Evolutionary conservation across 2,113 vertebrate species (phyloP).

Genomic region (Gobius niger): DNA sequence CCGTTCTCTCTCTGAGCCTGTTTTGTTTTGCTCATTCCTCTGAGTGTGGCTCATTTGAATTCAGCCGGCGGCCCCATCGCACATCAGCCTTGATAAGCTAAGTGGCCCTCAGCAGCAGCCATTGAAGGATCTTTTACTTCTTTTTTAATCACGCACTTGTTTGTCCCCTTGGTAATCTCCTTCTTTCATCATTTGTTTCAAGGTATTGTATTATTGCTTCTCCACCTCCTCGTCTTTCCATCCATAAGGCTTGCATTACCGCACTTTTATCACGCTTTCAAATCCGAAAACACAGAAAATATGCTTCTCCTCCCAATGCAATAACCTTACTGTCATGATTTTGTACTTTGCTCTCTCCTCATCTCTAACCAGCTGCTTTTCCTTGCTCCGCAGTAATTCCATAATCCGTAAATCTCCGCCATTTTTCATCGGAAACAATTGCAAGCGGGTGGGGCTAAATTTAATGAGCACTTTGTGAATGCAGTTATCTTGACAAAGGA

Average conservation of each 20-base stretch:
- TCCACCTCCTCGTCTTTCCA: conserved; percentile 16
- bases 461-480: conserved; percentile 72
- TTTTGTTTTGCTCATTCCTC: conserved; percentile 50
- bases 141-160: conserved; percentile 54
- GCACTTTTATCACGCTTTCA: conserved; percentile 59
- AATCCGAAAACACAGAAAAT: conserved; percentile 47
- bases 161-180: conserved; percentile 44
- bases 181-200: conserved; percentile 38
- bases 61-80: conserved; percentile 60
- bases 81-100: conserved; percentile 67
- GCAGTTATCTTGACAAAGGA: conserved; percentile 63
- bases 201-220: conserved; percentile 48
- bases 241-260: conserved; percentile 66
- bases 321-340: conserved; percentile 49
- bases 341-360: conserved; percentile 48
- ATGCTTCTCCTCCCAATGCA: conserved; percentile 19
- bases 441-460: conserved; percentile 67
- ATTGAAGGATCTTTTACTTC: conserved; percentile 54
- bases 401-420: conserved; percentile 75
- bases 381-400: conserved; percentile 66
- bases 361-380: conserved; percentile 67
- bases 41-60: conserved; percentile 66
- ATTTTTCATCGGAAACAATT: conserved; percentile 78
- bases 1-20: conserved; percentile 41
- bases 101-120: conserved; percentile 64